Evolutionary conservation across 2,113 vertebrate species (phyloP).

Genomic region (cattle (Bos taurus)): ARS-UCD2.0 NC_037350.1:42525001-42525500

Average conservation of each 20-base stretch:
- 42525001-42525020: background rate
- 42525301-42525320: slow-evolving; percentile 50
- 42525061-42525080: background rate
- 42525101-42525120: background rate
- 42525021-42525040: background rate
- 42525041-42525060: background rate
- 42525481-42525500: slow-evolving; percentile 74
- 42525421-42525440: slow-evolving; percentile 56
- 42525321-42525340: background rate
- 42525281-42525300: slow-evolving; percentile 56
- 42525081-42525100: background rate
- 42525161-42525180: background rate
- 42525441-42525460: slow-evolving; percentile 70
- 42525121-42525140: background rate
- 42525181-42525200: background rate
- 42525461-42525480: slow-evolving; percentile 78
- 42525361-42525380: background rate
- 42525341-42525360: background rate
- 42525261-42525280: slow-evolving; percentile 51
- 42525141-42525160: background rate
- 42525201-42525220: slow-evolving; percentile 68
- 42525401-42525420: slow-evolving; percentile 42
- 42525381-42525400: background rate
- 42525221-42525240: slow-evolving; percentile 67
- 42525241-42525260: slow-evolving; percentile 70